phyloP scores from a whole-genome alignment of 2,888 invertebrate species.

The Cephalotes varians region DNA sequence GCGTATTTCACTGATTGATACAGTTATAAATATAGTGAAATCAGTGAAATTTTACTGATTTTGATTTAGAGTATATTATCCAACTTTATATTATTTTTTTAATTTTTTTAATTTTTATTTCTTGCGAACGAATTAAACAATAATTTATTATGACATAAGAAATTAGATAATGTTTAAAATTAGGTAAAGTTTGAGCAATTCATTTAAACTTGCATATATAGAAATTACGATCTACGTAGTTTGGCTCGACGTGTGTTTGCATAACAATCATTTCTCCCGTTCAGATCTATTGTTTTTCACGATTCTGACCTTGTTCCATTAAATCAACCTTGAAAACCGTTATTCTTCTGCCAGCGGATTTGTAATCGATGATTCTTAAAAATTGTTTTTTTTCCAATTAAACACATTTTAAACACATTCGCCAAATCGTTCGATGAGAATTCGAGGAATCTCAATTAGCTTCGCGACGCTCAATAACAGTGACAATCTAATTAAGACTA shows the following conservation, averaged over 20 bases:
- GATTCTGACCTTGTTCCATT: conserved; percentile 35
- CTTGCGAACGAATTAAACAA: not conserved
- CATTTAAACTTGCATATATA: not conserved
- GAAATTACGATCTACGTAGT: not conserved
- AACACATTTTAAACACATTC: not conserved
- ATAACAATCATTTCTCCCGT: not conserved
- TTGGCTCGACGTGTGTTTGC: not conserved
- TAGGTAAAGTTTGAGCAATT: not conserved
- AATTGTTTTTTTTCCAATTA: conserved; percentile 2
- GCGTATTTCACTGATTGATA: too few relatives aligned
- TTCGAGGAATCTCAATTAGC: not conserved
- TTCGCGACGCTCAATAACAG: not conserved
- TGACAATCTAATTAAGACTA: conserved; percentile 3
- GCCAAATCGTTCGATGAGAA: not conserved
- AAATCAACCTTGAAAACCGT: conserved; percentile 22
- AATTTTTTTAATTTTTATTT: not conserved
- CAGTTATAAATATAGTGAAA: too few relatives aligned
- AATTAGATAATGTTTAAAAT: too few relatives aligned
- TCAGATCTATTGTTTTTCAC: conserved; percentile 29
- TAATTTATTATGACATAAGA: not conserved
- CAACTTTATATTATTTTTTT: not conserved
- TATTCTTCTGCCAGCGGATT: not conserved
- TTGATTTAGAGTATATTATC: too few relatives aligned
- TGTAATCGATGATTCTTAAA: not conserved
- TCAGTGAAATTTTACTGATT: too few relatives aligned